phyloP scores from a whole-genome alignment of 2,113 vertebrate species.

The Pollimyrus isidori region DNA sequence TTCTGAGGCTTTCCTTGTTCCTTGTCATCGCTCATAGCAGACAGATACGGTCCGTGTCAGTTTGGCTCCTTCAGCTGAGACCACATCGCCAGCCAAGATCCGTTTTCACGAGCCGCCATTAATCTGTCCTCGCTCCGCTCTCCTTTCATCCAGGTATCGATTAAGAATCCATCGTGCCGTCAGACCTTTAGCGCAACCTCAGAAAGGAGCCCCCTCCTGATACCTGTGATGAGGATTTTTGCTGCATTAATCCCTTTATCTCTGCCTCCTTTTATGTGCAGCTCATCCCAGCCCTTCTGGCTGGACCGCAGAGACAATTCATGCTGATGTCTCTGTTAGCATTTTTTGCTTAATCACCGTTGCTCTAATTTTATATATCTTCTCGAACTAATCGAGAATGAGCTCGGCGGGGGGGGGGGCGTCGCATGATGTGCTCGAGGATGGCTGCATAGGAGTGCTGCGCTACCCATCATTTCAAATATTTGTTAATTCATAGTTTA shows the following conservation, averaged over 20 bases:
- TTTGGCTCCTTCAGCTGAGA: not conserved
- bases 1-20: not conserved
- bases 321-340: slow-evolving; percentile 8
- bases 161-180: not conserved
- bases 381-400: not conserved
- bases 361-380: not conserved
- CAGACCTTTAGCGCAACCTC: not conserved
- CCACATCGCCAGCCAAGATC: not conserved
- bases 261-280: not conserved
- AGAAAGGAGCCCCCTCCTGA: not conserved
- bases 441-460: not conserved
- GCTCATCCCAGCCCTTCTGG: not conserved
- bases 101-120: not conserved
- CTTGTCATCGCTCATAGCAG: not conserved
- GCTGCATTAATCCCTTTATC: slow-evolving; percentile 3
- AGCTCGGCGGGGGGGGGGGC: not conserved
- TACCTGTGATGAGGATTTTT: not conserved
- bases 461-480: not conserved
- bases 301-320: not conserved
- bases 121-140: not conserved
- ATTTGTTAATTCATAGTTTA: not conserved
- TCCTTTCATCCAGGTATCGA: not conserved
- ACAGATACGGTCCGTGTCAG: not conserved
- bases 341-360: not conserved
- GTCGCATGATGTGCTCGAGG: not conserved